Evolutionary conservation across 2,113 vertebrate genomes (phyloP), one percentile per base, ranked within the genome.

Genomic region (Carassius carassius): DNA sequence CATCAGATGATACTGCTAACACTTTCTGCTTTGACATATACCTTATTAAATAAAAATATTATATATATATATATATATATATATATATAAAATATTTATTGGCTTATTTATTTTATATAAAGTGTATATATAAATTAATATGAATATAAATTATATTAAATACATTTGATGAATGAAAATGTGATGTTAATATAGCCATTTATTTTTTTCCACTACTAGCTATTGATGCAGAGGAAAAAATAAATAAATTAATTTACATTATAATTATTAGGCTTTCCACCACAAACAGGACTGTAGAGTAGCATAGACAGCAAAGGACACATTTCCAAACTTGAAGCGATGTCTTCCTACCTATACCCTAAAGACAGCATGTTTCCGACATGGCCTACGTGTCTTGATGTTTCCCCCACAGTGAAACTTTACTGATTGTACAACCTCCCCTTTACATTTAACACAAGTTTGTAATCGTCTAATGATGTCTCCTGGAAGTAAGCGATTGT

Each of bases 401-500:
- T 17, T 13, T 32, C 74, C 12, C 16, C 37, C 37, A 32, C 23
- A 14, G 16, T 54, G 10, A 63, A 21, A 4, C 76, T 70, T 70
- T 65, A 37, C 58, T 9, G 37, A 65, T 14, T 25, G 16, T 76
- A 56, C 9, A 54, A 32, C 74, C 23, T 32, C 49, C 7, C 47
- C 25, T 49, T 67, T 67, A 69, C 78, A 81, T 65, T 69, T 32
- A 69, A 51, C 17, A 69, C 41, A 49, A 69, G 62, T 65, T 81
- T 47, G 41, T 69, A 73, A 82, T 82, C 47, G 1, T 72, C 51
- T 56, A 73, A 58, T n/a, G 32, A 56, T 21, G 51, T 82, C 75
- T 84, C n/a, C 25, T 70, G 63, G 70, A 81, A 79, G 41, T 74
- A 74, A 81, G 51, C 35, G 60, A 29, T 32, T 72, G 73, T 83